Conservation (phyloP, 2,888 invertebrate genomes). For the Phytoseiulus persimilis region DNA sequence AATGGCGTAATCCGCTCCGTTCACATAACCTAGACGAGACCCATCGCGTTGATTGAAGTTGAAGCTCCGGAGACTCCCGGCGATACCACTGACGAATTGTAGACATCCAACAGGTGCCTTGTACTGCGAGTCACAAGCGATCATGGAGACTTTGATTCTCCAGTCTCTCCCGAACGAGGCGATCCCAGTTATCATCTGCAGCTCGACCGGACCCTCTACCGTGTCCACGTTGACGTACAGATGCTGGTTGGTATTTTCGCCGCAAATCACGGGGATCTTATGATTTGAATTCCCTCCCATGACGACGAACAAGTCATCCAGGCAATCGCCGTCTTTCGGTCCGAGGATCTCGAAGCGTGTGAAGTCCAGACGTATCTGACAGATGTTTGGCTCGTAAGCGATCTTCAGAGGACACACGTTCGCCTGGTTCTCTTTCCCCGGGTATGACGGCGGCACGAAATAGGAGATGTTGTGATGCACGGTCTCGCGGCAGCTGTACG, state of each 20-base stretch:
- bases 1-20: constrained; percentile 79
- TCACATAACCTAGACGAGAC: constrained; percentile 52
- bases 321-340: background rate
- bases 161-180: background rate
- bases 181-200: constrained; percentile 31
- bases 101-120: constrained; percentile 54
- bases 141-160: background rate
- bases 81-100: constrained; percentile 68
- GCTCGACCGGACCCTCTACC: constrained; percentile 5
- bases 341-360: constrained; percentile 6
- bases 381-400: constrained; percentile 11
- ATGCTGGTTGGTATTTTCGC: constrained; percentile 6
- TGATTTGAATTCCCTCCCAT: constrained; percentile 24
- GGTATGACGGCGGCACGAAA: constrained; percentile 19
- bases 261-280: background rate
- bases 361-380: constrained; percentile 25
- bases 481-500: constrained; percentile 28
- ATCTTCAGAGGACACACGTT: constrained; percentile 37
- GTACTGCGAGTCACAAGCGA: constrained; percentile 10
- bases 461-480: constrained; percentile 32
- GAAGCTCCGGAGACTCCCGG: constrained; percentile 70
- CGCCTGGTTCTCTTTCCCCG: background rate
- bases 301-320: constrained; percentile 17
- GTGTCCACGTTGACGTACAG: constrained; percentile 28
- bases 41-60: constrained; percentile 64